Percentiles rank a stretch among this genome's conserved stretches.
These are phyloP conservation scores for Monochamus alternatus DNA, from an alignment of 2,888 invertebrate species.

Conservation along the genomic window DNA sequence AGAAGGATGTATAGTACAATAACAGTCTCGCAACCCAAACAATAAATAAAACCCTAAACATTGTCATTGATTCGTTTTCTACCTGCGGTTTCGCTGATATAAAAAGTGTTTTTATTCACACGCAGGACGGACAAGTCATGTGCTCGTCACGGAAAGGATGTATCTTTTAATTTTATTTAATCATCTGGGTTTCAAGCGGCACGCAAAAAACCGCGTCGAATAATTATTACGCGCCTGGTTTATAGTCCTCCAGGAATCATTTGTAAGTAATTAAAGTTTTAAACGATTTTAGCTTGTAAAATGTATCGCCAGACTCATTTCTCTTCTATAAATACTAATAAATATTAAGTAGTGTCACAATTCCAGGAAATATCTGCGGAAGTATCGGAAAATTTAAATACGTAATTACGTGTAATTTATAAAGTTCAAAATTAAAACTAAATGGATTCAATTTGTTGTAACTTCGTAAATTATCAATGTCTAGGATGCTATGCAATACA, in stretches of 20 bases:
- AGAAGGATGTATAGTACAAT: slow-evolving; percentile 54
- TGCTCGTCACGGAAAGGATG: slow-evolving; percentile 48
- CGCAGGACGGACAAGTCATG: slow-evolving; percentile 43
- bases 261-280: slow-evolving; percentile 30
- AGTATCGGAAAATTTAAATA: too few relatives aligned
- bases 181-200: slow-evolving; percentile 54
- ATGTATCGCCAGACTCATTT: neutral
- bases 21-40: slow-evolving; percentile 59
- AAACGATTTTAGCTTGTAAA: neutral
- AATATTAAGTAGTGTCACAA: neutral
- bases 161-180: slow-evolving; percentile 48
- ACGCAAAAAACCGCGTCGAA: slow-evolving; percentile 57
- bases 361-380: neutral
- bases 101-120: slow-evolving; percentile 51
- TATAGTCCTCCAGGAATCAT: slow-evolving; percentile 42
- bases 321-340: neutral
- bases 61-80: slow-evolving; percentile 60
- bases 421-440: too few relatives aligned
- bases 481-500: too few relatives aligned
- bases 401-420: too few relatives aligned
- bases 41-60: slow-evolving; percentile 62
- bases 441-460: too few relatives aligned
- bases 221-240: slow-evolving; percentile 40
- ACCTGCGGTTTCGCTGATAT: slow-evolving; percentile 50
- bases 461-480: too few relatives aligned